These are phyloP conservation scores for Beaufortia kweichowensis DNA, from an alignment of 2,113 vertebrate genomes.

Conservation along the genomic window DNA sequence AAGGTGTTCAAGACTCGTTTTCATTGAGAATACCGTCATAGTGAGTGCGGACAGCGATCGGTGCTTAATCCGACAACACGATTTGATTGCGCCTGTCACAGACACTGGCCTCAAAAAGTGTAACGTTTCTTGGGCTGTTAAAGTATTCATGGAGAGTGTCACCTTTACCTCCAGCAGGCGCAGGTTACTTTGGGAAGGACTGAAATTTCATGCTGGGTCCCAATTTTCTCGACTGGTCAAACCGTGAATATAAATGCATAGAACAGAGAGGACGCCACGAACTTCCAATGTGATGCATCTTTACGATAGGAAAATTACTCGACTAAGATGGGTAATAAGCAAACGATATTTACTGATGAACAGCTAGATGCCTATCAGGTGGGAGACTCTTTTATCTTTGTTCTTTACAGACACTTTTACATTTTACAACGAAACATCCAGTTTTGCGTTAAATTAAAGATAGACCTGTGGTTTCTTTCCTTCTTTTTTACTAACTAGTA, in stretches of 20 bases:
- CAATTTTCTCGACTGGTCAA: constrained; percentile 60
- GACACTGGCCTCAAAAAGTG: constrained; percentile 35
- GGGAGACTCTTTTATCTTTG: constrained; percentile 54
- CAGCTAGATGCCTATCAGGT: constrained; percentile 96
- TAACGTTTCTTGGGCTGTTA: constrained; percentile 40
- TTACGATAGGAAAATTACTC: constrained; percentile 71
- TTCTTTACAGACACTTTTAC: neutral
- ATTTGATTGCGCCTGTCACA: constrained; percentile 35
- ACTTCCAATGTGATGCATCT: constrained; percentile 79
- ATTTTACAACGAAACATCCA: neutral
- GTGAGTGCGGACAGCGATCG: constrained; percentile 53
- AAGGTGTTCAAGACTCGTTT: neutral
- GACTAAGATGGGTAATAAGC: constrained; percentile 92
- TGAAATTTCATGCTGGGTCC: constrained; percentile 68
- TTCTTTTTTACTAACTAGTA: neutral
- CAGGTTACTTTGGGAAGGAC: constrained; percentile 47
- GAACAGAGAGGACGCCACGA: constrained; percentile 70
- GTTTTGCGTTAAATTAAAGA: neutral
- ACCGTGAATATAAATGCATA: constrained; percentile 77
- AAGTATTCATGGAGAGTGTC: constrained; percentile 56
- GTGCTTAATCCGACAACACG: neutral
- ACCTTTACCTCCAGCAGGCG: constrained; percentile 42
- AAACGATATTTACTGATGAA: constrained; percentile 95
- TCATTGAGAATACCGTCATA: constrained; percentile 24
- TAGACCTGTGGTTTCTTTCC: neutral